Evolutionary conservation across 1,140 invertebrate species (phyloP).

Genomic region (Harlomillsia oculata): DNA sequence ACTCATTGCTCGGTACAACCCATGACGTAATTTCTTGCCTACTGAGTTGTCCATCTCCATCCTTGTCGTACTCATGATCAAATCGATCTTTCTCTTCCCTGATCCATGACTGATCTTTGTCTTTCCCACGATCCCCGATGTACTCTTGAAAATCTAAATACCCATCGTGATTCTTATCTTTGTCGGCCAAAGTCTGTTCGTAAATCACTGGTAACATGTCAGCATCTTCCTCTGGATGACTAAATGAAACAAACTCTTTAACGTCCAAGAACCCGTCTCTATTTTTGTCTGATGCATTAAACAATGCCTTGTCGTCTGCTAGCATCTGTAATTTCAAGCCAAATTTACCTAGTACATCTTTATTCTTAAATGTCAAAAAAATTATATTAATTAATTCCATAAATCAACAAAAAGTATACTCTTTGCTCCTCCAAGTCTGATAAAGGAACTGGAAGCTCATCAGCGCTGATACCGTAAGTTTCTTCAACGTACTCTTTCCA

Average conservation of each 20-base stretch:
- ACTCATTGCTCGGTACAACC: slow-evolving; percentile 87
- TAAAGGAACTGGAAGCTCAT: slow-evolving; percentile 36
- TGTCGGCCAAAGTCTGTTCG: slow-evolving; percentile 68
- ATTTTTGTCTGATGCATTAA: slow-evolving; percentile 74
- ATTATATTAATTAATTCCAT: neutral
- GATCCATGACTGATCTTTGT: slow-evolving; percentile 71
- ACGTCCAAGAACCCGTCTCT: slow-evolving; percentile 65
- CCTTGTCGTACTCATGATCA: slow-evolving; percentile 73
- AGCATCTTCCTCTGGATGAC: slow-evolving; percentile 86
- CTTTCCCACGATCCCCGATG: slow-evolving; percentile 59
- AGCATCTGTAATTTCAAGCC: slow-evolving; percentile 39
- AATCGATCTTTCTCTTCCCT: slow-evolving; percentile 81
- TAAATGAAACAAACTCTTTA: slow-evolving; percentile 78
- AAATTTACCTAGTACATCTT: neutral
- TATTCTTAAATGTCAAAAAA: neutral
- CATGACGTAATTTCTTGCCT: slow-evolving; percentile 73
- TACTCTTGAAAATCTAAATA: slow-evolving; percentile 72
- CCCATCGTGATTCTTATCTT: slow-evolving; percentile 76
- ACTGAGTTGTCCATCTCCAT: slow-evolving; percentile 73
- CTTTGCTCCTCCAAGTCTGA: slow-evolving; percentile 37
- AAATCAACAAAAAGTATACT: slow-evolving; percentile 31
- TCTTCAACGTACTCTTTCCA: slow-evolving; percentile 83
- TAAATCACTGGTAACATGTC: slow-evolving; percentile 77
- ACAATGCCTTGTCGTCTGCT: slow-evolving; percentile 72
- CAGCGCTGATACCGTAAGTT: slow-evolving; percentile 61